Evolutionary conservation across 2,113 vertebrate genomes (phyloP).

Genomic region (Agapornis roseicollis): DNA sequence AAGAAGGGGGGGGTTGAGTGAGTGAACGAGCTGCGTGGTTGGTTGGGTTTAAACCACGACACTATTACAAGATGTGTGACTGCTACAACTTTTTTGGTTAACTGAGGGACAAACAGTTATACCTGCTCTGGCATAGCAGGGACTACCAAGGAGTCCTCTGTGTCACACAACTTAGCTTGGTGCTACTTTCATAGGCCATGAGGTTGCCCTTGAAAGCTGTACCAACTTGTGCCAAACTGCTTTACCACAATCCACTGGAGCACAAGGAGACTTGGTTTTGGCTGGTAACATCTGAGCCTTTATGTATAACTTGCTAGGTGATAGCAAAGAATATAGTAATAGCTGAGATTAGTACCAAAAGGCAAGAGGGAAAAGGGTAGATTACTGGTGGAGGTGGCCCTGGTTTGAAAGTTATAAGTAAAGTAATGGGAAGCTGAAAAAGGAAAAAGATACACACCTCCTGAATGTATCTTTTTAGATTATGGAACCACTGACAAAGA

Average conservation of each 20-base stretch:
- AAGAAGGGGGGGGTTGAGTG: too few relatives aligned
- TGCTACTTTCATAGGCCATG: not conserved
- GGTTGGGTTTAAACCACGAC: too few relatives aligned
- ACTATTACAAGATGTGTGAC: not conserved
- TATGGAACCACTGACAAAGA: not conserved
- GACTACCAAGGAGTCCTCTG: not conserved
- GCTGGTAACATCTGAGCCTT: not conserved
- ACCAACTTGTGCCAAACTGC: not conserved
- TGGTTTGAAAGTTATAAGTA: not conserved
- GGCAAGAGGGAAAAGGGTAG: not conserved
- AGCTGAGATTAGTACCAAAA: fast-evolving
- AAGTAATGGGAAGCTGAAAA: not conserved
- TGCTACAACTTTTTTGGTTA: not conserved
- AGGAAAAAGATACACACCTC: not conserved
- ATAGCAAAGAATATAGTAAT: not conserved
- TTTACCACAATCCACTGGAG: not conserved
- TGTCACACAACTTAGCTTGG: not conserved
- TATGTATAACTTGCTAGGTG: not conserved
- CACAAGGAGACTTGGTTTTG: not conserved
- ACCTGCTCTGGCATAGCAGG: not conserved
- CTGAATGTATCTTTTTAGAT: not conserved
- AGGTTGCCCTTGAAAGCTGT: not conserved
- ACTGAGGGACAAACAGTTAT: not conserved
- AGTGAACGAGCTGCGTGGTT: too few relatives aligned
- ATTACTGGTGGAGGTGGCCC: not conserved